phyloP scores from a whole-genome alignment of 2,113 vertebrate genomes.

The Myanophis thanlyinensis region DNA sequence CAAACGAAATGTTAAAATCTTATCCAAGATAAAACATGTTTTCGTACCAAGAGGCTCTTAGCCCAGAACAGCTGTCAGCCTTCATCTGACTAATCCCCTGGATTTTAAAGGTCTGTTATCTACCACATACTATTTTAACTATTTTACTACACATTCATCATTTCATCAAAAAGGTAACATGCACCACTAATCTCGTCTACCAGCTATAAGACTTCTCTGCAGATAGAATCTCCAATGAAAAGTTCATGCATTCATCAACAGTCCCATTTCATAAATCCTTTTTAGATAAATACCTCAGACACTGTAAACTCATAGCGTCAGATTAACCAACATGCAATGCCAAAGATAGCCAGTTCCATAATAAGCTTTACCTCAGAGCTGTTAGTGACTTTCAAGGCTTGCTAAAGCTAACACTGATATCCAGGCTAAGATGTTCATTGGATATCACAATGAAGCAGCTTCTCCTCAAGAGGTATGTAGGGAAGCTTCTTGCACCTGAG shows the following conservation, averaged over 20 bases:
- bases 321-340: constrained; percentile 41
- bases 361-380: constrained; percentile 48
- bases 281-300: constrained; percentile 42
- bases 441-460: constrained; percentile 2
- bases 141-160: background rate
- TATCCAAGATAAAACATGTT: background rate
- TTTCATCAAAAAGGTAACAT: background rate
- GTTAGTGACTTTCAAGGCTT: constrained; percentile 8
- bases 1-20: background rate
- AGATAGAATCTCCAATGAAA: background rate
- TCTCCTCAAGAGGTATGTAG: background rate
- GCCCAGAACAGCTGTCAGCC: background rate
- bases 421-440: background rate
- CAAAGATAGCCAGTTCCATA: constrained; percentile 56
- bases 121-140: background rate
- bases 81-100: rapidly evolving
- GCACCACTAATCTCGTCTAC: background rate
- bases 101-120: background rate
- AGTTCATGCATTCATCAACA: rapidly evolving
- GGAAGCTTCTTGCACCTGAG: background rate
- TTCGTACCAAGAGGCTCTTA: background rate
- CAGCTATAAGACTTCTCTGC: background rate
- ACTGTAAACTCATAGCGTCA: constrained; percentile 14
- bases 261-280: constrained; percentile 22
- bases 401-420: constrained; percentile 1